These are phyloP conservation scores for Gallinago nigripennis DNA, from an alignment of 2,797 vertebrate species.

Conservation along the genomic window DNA sequence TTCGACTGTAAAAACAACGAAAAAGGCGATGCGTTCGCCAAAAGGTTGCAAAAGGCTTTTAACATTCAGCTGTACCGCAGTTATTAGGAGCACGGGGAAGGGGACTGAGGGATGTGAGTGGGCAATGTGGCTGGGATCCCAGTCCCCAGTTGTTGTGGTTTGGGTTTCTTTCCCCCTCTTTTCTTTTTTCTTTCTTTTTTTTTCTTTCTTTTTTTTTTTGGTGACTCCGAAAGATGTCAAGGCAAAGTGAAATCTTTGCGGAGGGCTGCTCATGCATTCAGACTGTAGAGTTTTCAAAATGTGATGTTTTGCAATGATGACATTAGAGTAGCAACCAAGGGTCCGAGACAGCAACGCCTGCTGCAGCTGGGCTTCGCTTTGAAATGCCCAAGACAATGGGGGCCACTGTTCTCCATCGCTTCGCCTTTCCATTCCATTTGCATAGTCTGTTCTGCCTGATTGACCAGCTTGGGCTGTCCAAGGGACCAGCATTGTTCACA, in stretches of 20 bases:
- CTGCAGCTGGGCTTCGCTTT: constrained; percentile 84
- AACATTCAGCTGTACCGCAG: not conserved
- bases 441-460: constrained; percentile 88
- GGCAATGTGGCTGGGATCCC: not conserved
- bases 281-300: constrained; percentile 66
- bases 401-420: constrained; percentile 80
- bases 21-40: not conserved
- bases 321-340: constrained; percentile 74
- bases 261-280: constrained; percentile 71
- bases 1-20: not conserved
- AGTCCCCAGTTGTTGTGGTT: not conserved
- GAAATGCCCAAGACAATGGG: constrained; percentile 83
- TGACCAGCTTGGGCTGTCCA: constrained; percentile 79
- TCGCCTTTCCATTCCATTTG: constrained; percentile 81
- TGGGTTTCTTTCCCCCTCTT: not conserved
- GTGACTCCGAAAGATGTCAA: constrained; percentile 49
- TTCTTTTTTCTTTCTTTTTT: rapidly evolving
- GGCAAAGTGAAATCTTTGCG: constrained; percentile 57
- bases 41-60: not conserved
- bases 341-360: constrained; percentile 69
- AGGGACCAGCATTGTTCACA: constrained; percentile 80
- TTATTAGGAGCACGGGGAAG: not conserved
- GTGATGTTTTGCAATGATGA: constrained; percentile 75
- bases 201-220: not conserved
- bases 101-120: not conserved